These are phyloP conservation scores for Babylonia areolata DNA, from an alignment of 1,140 invertebrate species.

Conservation along the genomic window DNA sequence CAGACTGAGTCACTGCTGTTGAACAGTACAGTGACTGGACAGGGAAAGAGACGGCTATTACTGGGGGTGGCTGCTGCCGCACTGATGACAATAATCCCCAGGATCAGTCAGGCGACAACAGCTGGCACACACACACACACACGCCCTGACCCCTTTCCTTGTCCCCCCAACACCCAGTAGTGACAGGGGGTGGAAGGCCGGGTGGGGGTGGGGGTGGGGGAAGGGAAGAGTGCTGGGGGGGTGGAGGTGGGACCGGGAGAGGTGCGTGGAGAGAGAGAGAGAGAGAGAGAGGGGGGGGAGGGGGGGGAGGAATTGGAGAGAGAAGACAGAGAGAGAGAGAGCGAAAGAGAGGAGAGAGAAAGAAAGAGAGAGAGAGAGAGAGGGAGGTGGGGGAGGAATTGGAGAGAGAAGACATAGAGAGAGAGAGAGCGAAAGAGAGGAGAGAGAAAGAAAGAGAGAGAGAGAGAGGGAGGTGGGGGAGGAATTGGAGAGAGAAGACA, in stretches of 20 bases:
- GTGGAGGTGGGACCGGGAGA: background rate
- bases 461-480: too few relatives aligned
- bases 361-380: background rate
- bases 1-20: too few relatives aligned
- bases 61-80: too few relatives aligned
- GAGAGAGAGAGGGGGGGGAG: background rate
- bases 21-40: too few relatives aligned
- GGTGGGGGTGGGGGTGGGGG: background rate
- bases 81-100: too few relatives aligned
- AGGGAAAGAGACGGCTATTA: too few relatives aligned
- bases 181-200: background rate
- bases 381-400: background rate
- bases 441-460: conserved; percentile 8
- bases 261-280: background rate
- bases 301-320: background rate
- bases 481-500: too few relatives aligned
- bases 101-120: background rate
- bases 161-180: too few relatives aligned
- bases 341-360: background rate
- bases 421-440: conserved; percentile 4
- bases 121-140: too few relatives aligned
- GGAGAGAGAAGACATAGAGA: conserved; percentile 1
- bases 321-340: background rate
- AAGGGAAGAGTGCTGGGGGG: background rate
- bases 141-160: too few relatives aligned